Evolutionary conservation across 2,113 vertebrate species (phyloP).

Genomic region (Toxostoma redivivum): DNA sequence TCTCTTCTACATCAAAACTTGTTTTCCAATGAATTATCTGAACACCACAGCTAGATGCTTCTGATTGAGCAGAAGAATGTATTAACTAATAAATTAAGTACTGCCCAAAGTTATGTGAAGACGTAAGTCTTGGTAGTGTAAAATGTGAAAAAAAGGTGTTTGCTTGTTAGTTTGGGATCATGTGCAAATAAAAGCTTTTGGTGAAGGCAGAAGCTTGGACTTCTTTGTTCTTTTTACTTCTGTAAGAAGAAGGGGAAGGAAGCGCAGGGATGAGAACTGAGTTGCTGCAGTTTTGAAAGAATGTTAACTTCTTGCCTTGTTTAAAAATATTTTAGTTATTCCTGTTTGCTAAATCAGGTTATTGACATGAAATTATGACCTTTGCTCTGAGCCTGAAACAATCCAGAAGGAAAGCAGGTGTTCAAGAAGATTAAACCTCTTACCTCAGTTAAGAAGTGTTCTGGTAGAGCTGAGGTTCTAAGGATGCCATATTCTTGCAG

Average conservation of each 20-base stretch:
- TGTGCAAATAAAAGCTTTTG: not conserved
- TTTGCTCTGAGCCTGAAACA: constrained; percentile 2
- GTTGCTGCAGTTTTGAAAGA: not conserved
- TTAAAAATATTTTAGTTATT: constrained; percentile 31
- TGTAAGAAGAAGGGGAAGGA: not conserved
- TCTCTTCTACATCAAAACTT: not conserved
- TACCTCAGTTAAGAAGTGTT: not conserved
- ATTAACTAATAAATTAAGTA: not conserved
- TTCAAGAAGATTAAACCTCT: not conserved
- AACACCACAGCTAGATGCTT: not conserved
- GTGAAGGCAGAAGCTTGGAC: not conserved
- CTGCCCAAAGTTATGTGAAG: not conserved
- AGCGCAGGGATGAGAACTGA: not conserved
- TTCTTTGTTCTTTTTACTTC: not conserved
- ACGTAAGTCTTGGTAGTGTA: fast-evolving
- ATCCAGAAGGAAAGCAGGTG: not conserved
- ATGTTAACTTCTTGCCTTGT: not conserved
- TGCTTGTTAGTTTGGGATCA: not conserved
- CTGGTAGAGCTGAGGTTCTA: not conserved
- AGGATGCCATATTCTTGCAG: not conserved
- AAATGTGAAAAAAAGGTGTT: not conserved
- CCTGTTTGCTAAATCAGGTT: not conserved
- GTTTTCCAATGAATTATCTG: not conserved
- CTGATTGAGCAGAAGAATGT: not conserved
- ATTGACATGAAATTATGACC: not conserved